Base-by-base conservation (phyloP, 2,113 vertebrate genomes). In the Arenaria interpres region DNA sequence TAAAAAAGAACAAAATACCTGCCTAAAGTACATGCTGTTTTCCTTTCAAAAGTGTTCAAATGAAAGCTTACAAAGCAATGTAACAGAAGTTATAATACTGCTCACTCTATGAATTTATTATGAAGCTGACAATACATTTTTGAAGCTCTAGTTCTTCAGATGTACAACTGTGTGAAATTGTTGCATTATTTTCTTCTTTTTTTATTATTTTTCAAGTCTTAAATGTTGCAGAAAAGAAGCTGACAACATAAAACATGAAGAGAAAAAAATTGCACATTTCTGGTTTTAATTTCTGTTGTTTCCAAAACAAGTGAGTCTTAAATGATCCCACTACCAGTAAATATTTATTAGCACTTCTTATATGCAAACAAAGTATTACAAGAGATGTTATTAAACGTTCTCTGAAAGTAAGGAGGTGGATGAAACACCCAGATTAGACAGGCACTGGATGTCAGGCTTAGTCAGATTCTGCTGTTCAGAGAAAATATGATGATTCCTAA, bases 51-150 rank as follows among this genome's bases (percentile, higher is more conserved):
- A 82, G 6, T 12, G 21, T 59, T 93, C 51, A 93, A 75, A 85
- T 37, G 64, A 89, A 93, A 91, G 78, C 69, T 79, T 89, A 93
- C 68, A 68, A 95, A 91, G 67, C 39, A 76, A 48, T 22, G 18
- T 28, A 78, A 87, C 24, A 63, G 23, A 73, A 89, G 39, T 56
- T 85, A 8, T 16, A 91, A 78, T n/a, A 85, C 22, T 56, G 43
- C 33, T 82, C 88, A 73, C 43, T 35, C 53, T n/a, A 46, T 76
- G 30, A 89, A 93, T 93, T 93, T 88, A 71, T 85, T 85, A 89
- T 64, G 74, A 96, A 89, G 88, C 69, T 94, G 85, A 94, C 74
- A 79, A 75, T 33, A 91, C 33, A 15, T 35, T 72, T 95, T 63
- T 89, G 43, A 93, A 82, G 69, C 46, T 85, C 13, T 39, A 46